phyloP scores from a whole-genome alignment of 2,888 invertebrate species.

The Luffia ferchaultella region DNA sequence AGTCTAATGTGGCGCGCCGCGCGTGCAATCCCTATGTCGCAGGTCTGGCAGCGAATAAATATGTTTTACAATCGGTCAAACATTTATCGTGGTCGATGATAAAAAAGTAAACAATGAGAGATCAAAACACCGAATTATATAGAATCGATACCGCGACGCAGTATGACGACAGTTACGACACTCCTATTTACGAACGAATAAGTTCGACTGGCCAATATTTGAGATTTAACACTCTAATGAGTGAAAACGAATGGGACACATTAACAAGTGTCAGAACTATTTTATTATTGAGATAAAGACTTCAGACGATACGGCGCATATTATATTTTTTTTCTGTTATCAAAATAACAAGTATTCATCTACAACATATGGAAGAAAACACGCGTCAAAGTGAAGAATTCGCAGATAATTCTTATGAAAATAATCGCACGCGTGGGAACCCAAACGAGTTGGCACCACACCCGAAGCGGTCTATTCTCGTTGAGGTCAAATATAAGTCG shows the following conservation, averaged over 20 bases:
- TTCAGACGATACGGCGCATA: not conserved
- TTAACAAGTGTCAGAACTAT: not conserved
- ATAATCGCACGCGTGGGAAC: not conserved
- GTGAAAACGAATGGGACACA: not conserved
- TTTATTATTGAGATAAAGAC: not conserved
- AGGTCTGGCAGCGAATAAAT: not conserved
- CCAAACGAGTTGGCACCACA: not conserved
- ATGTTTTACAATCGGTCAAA: not conserved
- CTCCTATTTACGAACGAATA: no score
- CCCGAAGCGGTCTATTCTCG: not conserved
- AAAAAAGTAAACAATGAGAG: not conserved
- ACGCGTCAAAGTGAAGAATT: not conserved
- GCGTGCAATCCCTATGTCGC: not conserved
- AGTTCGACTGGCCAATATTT: no score
- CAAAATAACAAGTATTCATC: no score
- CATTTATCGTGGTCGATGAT: not conserved
- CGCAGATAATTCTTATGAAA: not conserved
- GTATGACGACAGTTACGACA: not conserved
- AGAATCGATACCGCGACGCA: not conserved
- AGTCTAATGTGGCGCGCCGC: slow-evolving; percentile 8
- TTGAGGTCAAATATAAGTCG: not conserved
- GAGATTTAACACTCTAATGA: no score
- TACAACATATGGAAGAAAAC: not conserved
- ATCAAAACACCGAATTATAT: not conserved
- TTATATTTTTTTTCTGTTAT: not conserved